Conservation (phyloP, 2,113 vertebrate species). For the Manacus vitellinus region DNA sequence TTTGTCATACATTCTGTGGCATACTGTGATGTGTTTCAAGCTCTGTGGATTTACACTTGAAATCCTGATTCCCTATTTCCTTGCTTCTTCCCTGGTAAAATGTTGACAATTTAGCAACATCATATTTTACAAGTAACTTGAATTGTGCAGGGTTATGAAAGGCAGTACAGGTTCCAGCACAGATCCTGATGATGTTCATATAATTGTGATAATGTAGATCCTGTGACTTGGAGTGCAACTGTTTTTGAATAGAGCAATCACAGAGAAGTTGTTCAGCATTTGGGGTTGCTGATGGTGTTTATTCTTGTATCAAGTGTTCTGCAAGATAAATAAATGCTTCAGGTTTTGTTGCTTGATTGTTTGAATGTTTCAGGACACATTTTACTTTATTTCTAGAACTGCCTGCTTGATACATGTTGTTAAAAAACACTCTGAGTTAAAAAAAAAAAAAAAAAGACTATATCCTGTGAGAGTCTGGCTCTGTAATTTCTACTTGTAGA, state of each 20-base stretch:
- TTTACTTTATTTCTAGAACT: background rate
- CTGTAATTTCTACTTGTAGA: background rate
- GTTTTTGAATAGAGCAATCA: fast-evolving
- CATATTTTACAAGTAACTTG: background rate
- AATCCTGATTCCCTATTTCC: background rate
- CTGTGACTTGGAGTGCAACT: background rate
- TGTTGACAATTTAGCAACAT: background rate
- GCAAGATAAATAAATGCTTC: background rate
- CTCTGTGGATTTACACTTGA: background rate
- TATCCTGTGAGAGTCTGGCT: background rate
- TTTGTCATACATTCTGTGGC: background rate
- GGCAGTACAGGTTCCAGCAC: fast-evolving
- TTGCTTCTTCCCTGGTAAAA: background rate
- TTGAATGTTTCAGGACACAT: fast-evolving
- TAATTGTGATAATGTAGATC: background rate
- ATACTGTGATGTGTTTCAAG: fast-evolving
- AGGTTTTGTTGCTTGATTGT: background rate
- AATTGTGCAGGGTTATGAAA: background rate
- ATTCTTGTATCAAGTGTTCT: background rate
- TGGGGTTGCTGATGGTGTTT: background rate
- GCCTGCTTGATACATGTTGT: background rate
- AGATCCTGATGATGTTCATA: background rate
- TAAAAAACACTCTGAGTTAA: background rate
- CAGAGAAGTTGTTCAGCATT: background rate
- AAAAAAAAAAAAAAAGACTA: background rate